These are phyloP conservation scores for Dromococcyx pavoninus DNA, from an alignment of 2,797 vertebrate genomes.

Conservation along the genomic window DNA sequence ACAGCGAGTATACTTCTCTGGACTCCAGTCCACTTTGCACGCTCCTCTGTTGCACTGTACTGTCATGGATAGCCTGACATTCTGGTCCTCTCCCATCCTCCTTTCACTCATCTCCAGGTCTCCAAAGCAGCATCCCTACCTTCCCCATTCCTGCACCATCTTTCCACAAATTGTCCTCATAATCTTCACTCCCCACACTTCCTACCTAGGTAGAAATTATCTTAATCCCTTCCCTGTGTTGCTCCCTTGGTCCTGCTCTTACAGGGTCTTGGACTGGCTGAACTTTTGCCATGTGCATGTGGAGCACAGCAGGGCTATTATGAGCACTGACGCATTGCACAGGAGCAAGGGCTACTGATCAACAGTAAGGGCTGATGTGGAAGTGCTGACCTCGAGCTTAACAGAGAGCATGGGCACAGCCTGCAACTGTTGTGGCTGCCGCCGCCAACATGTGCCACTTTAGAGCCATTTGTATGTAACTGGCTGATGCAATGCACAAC, in stretches of 20 bases:
- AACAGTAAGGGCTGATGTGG: background rate
- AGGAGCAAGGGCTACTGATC: background rate
- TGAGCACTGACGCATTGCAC: background rate
- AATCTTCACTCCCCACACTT: background rate
- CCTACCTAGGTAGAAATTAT: too few species aligned
- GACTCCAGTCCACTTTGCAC: background rate
- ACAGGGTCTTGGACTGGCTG: background rate
- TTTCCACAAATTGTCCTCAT: background rate
- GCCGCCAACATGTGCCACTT: accelerated
- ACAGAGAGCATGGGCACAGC: background rate
- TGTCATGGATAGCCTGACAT: background rate
- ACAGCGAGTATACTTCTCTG: background rate
- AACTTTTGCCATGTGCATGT: background rate
- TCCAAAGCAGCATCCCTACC: background rate
- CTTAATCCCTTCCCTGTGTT: background rate
- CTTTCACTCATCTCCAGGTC: background rate
- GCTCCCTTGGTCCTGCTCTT: background rate
- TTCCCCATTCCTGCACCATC: background rate
- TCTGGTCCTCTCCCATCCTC: background rate
- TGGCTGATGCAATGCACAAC: background rate
- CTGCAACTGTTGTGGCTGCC: background rate
- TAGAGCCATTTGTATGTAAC: accelerated
- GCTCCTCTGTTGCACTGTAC: background rate
- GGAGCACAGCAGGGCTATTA: background rate
- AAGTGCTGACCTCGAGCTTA: background rate